A percentile compares a stretch with the other conserved stretches of the same genome.
Evolutionary conservation across 2,888 invertebrate species (phyloP).

Genomic region (Zaprionus obscuricornis): DNA sequence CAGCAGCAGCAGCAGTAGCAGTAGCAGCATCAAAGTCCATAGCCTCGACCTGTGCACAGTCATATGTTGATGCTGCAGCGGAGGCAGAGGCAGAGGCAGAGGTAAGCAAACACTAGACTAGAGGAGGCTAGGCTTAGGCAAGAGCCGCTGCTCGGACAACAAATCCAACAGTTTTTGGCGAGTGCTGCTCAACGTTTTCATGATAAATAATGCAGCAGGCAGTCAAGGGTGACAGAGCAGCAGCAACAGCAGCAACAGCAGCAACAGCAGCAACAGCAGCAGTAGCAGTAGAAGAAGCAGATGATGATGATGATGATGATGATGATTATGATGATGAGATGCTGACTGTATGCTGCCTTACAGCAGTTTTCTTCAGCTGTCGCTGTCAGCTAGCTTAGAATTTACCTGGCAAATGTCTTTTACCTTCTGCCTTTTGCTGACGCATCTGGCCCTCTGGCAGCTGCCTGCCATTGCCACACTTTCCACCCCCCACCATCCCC

Average conservation of each 20-base stretch:
- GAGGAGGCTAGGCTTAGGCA: neutral
- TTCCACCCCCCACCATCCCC: neutral
- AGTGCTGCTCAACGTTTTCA: conserved; percentile 51
- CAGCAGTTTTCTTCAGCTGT: conserved; percentile 56
- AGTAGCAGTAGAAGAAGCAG: neutral
- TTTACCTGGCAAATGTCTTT: conserved; percentile 27
- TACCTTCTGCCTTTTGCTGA: too few species aligned
- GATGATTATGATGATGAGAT: neutral
- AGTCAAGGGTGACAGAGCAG: conserved; percentile 3
- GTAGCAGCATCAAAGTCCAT: conserved; percentile 34
- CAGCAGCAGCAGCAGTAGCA: conserved; percentile 42
- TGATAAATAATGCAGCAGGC: conserved; percentile 69
- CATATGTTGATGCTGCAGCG: conserved; percentile 9
- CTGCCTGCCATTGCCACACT: conserved; percentile 5
- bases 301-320: too few species aligned
- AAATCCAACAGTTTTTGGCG: conserved; percentile 49
- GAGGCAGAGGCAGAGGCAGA: too few species aligned
- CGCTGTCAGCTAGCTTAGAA: conserved; percentile 49
- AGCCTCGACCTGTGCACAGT: conserved; percentile 48
- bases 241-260: conserved; percentile 4
- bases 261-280: conserved; percentile 7
- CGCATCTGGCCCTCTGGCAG: too few species aligned
- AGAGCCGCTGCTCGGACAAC: conserved; percentile 12
- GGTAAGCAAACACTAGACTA: too few species aligned
- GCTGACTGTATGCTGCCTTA: neutral